These are phyloP conservation scores for Psittacula derbiana DNA, from an alignment of 2,797 vertebrate species.

Conservation along the genomic window DNA sequence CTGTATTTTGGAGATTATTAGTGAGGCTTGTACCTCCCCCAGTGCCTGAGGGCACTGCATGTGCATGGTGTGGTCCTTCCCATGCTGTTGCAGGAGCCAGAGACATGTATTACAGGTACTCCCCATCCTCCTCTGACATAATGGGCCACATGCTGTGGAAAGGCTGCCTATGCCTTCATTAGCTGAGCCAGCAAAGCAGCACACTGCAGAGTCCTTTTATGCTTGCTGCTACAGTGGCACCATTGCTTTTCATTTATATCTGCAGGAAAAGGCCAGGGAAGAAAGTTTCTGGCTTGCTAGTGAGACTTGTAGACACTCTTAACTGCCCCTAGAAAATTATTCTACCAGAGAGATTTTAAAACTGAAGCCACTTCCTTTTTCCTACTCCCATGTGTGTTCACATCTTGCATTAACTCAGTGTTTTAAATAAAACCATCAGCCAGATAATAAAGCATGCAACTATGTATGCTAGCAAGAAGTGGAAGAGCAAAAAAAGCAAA, in stretches of 20 bases:
- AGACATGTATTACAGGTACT: background rate
- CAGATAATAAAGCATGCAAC: background rate
- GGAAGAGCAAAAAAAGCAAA: background rate
- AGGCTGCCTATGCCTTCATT: background rate
- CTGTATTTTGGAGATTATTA: background rate
- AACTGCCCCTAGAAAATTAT: background rate
- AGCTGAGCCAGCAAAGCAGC: background rate
- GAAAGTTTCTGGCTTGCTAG: background rate
- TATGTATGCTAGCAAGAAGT: background rate
- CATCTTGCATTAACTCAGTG: background rate
- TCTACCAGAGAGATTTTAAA: background rate
- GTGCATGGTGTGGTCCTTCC: too few relatives aligned
- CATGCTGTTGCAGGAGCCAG: fast-evolving
- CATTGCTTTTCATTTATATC: background rate
- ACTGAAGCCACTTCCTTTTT: background rate
- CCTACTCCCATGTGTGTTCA: background rate
- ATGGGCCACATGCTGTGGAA: background rate
- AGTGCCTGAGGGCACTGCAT: background rate
- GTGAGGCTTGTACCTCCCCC: background rate
- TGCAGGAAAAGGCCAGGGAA: background rate
- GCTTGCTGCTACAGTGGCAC: background rate
- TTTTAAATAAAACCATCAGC: background rate
- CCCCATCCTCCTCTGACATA: background rate
- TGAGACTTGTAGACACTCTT: background rate
- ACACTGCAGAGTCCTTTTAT: background rate